Evolutionary conservation across 2,113 vertebrate genomes (phyloP).

Genomic region (Campylomormyrus numenius): DNA sequence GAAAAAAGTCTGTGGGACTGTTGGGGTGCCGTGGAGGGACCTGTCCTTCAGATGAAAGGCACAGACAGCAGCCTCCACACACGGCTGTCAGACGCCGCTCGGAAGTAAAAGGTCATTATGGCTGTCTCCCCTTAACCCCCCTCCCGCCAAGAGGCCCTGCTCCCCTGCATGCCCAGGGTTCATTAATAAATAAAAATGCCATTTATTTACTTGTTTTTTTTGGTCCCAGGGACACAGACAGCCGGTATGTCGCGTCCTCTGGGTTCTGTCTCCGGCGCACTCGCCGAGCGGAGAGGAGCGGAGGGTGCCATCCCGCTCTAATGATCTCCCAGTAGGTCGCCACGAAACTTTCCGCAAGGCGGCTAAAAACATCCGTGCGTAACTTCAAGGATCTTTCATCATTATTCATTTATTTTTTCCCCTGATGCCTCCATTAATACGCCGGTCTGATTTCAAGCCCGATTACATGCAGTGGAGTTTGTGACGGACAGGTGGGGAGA

Average conservation of each 20-base stretch:
- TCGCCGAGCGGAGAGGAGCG: not conserved
- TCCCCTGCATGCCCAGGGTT: not conserved
- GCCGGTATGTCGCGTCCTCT: not conserved
- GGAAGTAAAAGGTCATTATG: not conserved
- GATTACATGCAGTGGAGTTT: conserved; percentile 25
- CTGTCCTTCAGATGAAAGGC: not conserved
- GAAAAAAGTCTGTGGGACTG: not conserved
- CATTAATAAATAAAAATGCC: not conserved
- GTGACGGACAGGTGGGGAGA: not conserved
- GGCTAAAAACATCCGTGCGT: conserved; percentile 20
- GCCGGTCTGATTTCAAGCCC: conserved; percentile 26
- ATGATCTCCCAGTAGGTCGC: conserved; percentile 36
- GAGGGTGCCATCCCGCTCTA: conserved; percentile 28
- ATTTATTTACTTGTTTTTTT: not conserved
- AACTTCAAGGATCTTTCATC: conserved; percentile 23
- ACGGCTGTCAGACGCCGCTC: not conserved
- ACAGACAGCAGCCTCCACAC: not conserved
- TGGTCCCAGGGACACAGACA: not conserved
- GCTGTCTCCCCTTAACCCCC: not conserved
- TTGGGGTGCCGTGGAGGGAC: not conserved
- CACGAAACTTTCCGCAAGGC: conserved; percentile 17
- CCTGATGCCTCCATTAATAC: conserved; percentile 27
- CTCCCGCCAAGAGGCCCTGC: not conserved
- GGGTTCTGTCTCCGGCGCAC: not conserved
- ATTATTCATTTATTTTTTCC: not conserved